phyloP scores from a whole-genome alignment of 1,140 invertebrate species.

The Cydia splendana region DNA sequence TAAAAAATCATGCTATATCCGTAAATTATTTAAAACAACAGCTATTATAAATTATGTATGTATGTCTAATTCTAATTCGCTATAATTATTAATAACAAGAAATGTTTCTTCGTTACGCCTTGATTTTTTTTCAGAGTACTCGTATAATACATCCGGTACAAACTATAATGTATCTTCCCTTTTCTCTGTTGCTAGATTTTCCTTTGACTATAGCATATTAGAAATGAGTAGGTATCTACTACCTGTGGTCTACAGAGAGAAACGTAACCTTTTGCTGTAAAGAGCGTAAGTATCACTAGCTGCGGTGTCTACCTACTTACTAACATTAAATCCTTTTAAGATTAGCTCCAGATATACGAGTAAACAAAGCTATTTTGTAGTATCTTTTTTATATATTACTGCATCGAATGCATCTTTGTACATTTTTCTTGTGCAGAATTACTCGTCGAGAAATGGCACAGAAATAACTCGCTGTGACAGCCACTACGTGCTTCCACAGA shows the following conservation, averaged over 20 bases:
- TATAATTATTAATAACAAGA: too few species aligned
- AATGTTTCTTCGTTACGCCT: too few species aligned
- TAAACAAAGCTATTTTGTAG: neutral
- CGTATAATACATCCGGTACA: neutral
- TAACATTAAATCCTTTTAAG: neutral
- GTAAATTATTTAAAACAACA: too few species aligned
- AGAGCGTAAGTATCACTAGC: neutral
- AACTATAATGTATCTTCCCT: neutral
- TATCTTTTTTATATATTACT: neutral
- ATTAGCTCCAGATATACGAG: neutral
- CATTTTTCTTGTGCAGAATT: neutral
- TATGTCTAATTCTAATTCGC: too few species aligned
- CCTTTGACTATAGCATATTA: neutral
- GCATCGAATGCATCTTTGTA: constrained; percentile 6
- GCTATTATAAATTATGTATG: too few species aligned
- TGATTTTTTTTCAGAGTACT: neutral
- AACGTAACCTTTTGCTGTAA: neutral
- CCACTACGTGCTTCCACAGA: constrained; percentile 10
- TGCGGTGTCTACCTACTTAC: neutral
- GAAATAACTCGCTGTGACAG: constrained; percentile 26
- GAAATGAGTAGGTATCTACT: neutral
- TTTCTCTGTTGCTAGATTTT: neutral
- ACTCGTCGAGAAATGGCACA: neutral
- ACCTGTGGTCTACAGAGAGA: neutral
- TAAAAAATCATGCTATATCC: too few species aligned